Conservation (phyloP, 1,140 invertebrate species). For the Armadillidium nasatum region DNA sequence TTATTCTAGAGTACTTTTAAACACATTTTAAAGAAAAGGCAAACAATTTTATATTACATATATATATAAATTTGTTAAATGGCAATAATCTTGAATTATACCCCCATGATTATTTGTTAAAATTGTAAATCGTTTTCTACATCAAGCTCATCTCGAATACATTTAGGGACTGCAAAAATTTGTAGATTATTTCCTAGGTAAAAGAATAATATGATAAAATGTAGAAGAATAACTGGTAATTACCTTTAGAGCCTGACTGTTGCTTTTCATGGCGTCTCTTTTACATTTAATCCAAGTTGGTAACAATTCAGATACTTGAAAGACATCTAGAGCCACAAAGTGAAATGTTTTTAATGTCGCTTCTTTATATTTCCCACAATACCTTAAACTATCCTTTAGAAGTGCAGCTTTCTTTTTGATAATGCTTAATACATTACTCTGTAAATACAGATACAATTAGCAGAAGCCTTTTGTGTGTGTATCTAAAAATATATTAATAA, state of each 20-base stretch:
- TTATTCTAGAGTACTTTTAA: too few species aligned
- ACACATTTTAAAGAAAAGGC: too few species aligned
- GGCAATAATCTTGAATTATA: too few species aligned
- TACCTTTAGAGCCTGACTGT: not conserved
- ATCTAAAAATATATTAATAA: not conserved
- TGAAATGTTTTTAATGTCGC: not conserved
- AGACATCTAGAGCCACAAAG: not conserved
- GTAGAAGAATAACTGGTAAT: not conserved
- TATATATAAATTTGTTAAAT: too few species aligned
- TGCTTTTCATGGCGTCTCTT: not conserved
- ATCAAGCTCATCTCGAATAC: too few species aligned
- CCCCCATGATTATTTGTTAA: too few species aligned
- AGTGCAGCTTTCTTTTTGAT: not conserved
- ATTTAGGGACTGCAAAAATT: not conserved
- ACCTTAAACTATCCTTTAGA: not conserved
- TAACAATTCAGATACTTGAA: not conserved
- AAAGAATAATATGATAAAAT: not conserved
- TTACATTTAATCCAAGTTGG: constrained; percentile 7
- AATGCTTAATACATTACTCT: not conserved
- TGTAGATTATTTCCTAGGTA: not conserved
- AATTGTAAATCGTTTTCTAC: too few species aligned
- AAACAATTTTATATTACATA: too few species aligned
- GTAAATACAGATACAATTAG: not conserved
- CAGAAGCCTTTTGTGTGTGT: not conserved
- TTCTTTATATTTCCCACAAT: not conserved